A percentile compares a stretch with the other conserved stretches of the same genome.
Conservation (phyloP, 2,888 invertebrate species). For the Rhagium mordax region DNA sequence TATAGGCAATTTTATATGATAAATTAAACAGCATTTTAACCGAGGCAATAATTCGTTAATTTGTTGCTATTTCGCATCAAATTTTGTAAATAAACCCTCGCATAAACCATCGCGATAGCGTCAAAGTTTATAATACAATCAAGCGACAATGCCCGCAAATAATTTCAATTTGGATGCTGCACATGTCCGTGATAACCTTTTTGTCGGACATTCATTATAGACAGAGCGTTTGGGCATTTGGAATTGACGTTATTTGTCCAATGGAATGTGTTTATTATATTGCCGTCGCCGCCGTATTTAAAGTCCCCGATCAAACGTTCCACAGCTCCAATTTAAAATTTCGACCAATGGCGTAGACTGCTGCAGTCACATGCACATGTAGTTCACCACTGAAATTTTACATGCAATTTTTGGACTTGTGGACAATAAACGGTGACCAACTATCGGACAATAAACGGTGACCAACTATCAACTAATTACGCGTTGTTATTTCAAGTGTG, state of each 20-base stretch:
- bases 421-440: too few relatives aligned
- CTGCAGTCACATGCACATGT: background rate
- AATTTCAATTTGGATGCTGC: conserved; percentile 46
- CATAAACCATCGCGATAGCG: conserved; percentile 31
- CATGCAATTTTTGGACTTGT: too few relatives aligned
- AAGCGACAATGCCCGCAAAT: conserved; percentile 41
- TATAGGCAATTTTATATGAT: conserved; percentile 10
- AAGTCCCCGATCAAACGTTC: conserved; percentile 39
- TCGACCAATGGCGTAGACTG: conserved; percentile 13
- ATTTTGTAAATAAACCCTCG: conserved; percentile 30
- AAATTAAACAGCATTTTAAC: conserved; percentile 6
- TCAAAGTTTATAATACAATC: conserved; percentile 42
- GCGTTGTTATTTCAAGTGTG: too few relatives aligned
- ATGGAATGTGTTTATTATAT: conserved; percentile 49
- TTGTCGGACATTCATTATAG: conserved; percentile 34
- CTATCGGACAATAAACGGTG: too few relatives aligned
- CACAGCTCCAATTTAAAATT: conserved; percentile 44
- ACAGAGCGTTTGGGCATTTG: conserved; percentile 29
- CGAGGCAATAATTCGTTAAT: conserved; percentile 33
- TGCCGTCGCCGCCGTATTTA: conserved; percentile 39
- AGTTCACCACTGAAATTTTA: too few relatives aligned
- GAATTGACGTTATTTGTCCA: conserved; percentile 39
- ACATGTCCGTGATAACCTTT: conserved; percentile 38
- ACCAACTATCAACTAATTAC: too few relatives aligned
- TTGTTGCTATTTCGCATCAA: conserved; percentile 37